Evolutionary conservation across 1,140 invertebrate genomes (phyloP).

Genomic region (Potamilus streckersoni): DNA sequence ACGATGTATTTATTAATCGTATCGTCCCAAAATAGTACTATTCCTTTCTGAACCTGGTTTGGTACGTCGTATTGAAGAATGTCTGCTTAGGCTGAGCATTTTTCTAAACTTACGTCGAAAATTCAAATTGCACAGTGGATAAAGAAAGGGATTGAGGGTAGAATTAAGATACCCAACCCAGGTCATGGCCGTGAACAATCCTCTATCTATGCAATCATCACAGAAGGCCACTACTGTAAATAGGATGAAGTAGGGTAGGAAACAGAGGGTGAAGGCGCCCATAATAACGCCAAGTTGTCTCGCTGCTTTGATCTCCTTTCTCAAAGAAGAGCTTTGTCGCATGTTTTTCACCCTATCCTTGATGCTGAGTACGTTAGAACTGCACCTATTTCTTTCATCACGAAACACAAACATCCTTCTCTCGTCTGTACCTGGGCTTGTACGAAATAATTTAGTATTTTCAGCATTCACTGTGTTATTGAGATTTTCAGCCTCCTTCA

Average conservation of each 20-base stretch:
- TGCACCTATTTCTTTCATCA: conserved; percentile 33
- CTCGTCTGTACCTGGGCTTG: conserved; percentile 5
- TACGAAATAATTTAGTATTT: neutral
- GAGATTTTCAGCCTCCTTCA: conserved; percentile 43
- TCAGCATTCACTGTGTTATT: conserved; percentile 39
- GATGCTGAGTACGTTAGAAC: conserved; percentile 39
- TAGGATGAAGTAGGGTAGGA: conserved; percentile 76
- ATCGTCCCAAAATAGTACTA: conserved; percentile 34
- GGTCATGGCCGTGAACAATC: conserved; percentile 68
- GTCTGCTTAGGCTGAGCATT: conserved; percentile 61
- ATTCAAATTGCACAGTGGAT: conserved; percentile 73
- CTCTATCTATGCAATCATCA: conserved; percentile 67
- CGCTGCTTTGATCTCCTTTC: conserved; percentile 76
- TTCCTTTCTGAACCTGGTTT: conserved; percentile 23
- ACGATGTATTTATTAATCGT: conserved; percentile 27
- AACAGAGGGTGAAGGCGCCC: conserved; percentile 76
- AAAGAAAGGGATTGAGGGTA: conserved; percentile 73
- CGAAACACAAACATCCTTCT: conserved; percentile 41
- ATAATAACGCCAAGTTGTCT: conserved; percentile 77
- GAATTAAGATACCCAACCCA: conserved; percentile 75
- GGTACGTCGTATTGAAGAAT: conserved; percentile 2
- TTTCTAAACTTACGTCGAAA: conserved; percentile 72
- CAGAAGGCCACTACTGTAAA: conserved; percentile 77
- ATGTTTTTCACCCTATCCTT: conserved; percentile 50
- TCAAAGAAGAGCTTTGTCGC: conserved; percentile 61